Conservation (phyloP, 2,888 invertebrate genomes). For the Amaurobius ferox region DNA sequence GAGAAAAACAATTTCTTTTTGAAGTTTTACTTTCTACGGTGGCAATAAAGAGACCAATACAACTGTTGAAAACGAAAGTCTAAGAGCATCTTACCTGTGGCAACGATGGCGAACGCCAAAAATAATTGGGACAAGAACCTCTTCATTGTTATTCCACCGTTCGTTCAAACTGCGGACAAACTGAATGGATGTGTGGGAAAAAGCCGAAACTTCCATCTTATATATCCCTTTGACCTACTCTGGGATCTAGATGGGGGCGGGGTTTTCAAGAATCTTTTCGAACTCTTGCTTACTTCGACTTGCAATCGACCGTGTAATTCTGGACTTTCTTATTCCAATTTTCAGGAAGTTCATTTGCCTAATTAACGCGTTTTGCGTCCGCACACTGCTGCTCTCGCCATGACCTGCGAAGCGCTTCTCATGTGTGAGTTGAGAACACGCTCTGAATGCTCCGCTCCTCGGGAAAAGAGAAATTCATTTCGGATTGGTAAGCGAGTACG, state of each 20-base stretch:
- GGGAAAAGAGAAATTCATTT: neutral
- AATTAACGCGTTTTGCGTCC: slow-evolving; percentile 1
- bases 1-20: no score
- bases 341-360: neutral
- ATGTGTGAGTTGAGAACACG: neutral
- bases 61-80: neutral
- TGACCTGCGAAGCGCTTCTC: neutral
- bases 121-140: slow-evolving; percentile 24
- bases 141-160: slow-evolving; percentile 32
- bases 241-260: slow-evolving; percentile 13
- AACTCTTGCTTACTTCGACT: slow-evolving; percentile 17
- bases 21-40: no score
- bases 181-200: slow-evolving; percentile 13
- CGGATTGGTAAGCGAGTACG: no score
- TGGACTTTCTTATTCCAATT: neutral
- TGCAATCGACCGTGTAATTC: slow-evolving; percentile 37
- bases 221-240: slow-evolving; percentile 68
- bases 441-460: slow-evolving; percentile 10
- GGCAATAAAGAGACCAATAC: no score
- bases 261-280: slow-evolving; percentile 10
- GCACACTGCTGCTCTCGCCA: neutral
- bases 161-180: neutral
- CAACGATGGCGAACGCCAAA: slow-evolving; percentile 20
- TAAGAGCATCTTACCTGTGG: slow-evolving; percentile 27
- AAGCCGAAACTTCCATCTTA: slow-evolving; percentile 37